A percentile compares a stretch with the other conserved stretches of the same genome.
Evolutionary conservation across 1,140 invertebrate genomes (phyloP).

Genomic region (Aphelenchoides avenae): DNA sequence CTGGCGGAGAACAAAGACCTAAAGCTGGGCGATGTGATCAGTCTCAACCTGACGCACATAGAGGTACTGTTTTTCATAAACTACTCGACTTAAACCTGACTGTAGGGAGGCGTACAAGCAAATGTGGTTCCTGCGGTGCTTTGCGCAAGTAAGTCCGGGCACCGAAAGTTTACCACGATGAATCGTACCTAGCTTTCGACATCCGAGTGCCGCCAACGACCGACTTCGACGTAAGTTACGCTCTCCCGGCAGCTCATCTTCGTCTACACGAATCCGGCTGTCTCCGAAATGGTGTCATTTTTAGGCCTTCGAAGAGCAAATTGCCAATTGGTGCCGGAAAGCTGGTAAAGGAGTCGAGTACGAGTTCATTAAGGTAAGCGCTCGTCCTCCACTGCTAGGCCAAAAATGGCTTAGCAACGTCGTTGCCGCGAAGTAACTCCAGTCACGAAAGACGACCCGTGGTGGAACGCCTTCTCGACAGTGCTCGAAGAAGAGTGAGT

Average conservation of each 20-base stretch:
- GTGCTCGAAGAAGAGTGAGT: constrained; percentile 65
- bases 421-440: constrained; percentile 64
- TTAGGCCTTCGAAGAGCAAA: constrained; percentile 69
- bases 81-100: background rate
- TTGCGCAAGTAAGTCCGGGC: constrained; percentile 61
- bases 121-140: constrained; percentile 83
- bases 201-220: constrained; percentile 72
- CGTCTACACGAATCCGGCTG: too few species aligned
- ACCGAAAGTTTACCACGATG: constrained; percentile 4
- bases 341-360: constrained; percentile 74
- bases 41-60: constrained; percentile 78
- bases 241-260: too few species aligned
- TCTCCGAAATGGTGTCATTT: too few species aligned
- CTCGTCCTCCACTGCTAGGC: background rate
- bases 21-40: constrained; percentile 76
- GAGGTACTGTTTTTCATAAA: constrained; percentile 63
- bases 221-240: constrained; percentile 65
- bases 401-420: constrained; percentile 66
- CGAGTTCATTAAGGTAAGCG: constrained; percentile 67
- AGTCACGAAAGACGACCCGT: constrained; percentile 70
- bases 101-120: constrained; percentile 78
- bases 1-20: constrained; percentile 68
- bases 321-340: constrained; percentile 75
- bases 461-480: constrained; percentile 75
- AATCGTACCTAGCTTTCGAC: constrained; percentile 69